Percentiles rank a stretch among this genome's conserved stretches.
Conservation (phyloP, 2,113 vertebrate genomes). For the Origma solitaria region DNA sequence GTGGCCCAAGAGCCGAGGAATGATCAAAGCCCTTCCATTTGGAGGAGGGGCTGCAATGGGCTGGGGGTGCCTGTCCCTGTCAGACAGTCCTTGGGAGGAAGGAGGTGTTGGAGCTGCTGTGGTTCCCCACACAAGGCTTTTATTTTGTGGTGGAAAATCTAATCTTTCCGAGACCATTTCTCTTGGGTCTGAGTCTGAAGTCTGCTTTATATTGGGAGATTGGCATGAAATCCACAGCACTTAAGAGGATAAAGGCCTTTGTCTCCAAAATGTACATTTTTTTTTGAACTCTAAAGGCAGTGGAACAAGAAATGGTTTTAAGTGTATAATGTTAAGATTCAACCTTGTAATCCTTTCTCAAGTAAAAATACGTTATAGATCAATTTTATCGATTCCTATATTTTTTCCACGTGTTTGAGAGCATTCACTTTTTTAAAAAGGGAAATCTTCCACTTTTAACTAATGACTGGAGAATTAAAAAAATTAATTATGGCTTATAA, state of each 20-base stretch:
- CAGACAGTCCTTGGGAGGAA: neutral
- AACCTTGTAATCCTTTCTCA: constrained; percentile 3
- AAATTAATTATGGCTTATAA: neutral
- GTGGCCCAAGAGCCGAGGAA: neutral
- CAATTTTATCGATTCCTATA: neutral
- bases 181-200: constrained; percentile 4
- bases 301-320: constrained; percentile 25
- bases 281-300: neutral
- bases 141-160: constrained; percentile 35
- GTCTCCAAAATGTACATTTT: constrained; percentile 28
- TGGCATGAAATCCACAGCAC: constrained; percentile 47
- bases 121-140: neutral
- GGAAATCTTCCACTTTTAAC: neutral
- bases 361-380: constrained; percentile 12
- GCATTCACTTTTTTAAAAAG: neutral
- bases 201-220: constrained; percentile 52
- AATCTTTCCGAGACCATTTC: constrained; percentile 12
- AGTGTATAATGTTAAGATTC: neutral
- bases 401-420: neutral
- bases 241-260: constrained; percentile 47
- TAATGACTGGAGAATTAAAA: neutral
- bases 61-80: neutral
- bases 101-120: neutral
- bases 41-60: neutral
- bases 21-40: neutral